Evolutionary conservation across 2,888 invertebrate species (phyloP).

Genomic region (Habroteleia sp.): DNA sequence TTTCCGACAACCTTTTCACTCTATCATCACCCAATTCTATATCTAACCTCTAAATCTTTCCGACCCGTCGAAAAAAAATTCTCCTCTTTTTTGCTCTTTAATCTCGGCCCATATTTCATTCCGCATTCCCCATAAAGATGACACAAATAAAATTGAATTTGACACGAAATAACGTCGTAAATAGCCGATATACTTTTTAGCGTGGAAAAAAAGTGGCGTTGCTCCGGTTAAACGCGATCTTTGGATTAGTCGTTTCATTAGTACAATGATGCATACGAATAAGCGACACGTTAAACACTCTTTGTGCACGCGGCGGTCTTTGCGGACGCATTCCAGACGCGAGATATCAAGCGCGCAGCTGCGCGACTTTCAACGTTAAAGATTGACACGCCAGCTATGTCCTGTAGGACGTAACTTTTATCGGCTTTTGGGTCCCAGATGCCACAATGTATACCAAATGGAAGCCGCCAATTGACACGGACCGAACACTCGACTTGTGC

Average conservation of each 20-base stretch:
- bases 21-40: constrained; percentile 31
- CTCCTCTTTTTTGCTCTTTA: constrained; percentile 32
- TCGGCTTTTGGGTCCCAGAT: constrained; percentile 74
- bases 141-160: constrained; percentile 41
- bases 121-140: constrained; percentile 25
- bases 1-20: constrained; percentile 26
- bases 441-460: constrained; percentile 72
- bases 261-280: background rate
- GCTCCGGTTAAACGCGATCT: constrained; percentile 3
- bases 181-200: constrained; percentile 12
- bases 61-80: constrained; percentile 12
- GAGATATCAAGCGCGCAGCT: constrained; percentile 61
- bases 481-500: constrained; percentile 60
- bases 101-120: constrained; percentile 37
- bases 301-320: constrained; percentile 49
- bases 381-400: constrained; percentile 57
- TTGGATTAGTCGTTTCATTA: constrained; percentile 8
- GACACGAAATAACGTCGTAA: constrained; percentile 26
- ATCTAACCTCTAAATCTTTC: constrained; percentile 50
- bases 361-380: constrained; percentile 55
- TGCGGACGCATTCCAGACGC: constrained; percentile 60
- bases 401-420: constrained; percentile 73
- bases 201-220: constrained; percentile 24
- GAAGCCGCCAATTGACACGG: constrained; percentile 76
- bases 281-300: background rate